Percentiles rank a stretch among this genome's conserved stretches.
phyloP scores from a whole-genome alignment of 2,113 vertebrate genomes.

The Malurus melanocephalus region DNA sequence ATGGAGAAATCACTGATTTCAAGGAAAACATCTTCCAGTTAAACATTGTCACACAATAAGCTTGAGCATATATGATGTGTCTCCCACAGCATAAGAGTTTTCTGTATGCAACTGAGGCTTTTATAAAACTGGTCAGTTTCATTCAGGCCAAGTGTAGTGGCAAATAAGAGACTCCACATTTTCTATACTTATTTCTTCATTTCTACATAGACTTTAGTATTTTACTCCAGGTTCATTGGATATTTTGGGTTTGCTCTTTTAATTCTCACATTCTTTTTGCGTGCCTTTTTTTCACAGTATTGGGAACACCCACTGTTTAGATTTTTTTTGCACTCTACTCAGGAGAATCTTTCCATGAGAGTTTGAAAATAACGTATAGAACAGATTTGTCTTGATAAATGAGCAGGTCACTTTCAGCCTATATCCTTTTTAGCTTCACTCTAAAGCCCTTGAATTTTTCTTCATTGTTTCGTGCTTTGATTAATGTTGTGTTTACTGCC shows the following conservation, averaged over 20 bases:
- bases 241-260: not conserved
- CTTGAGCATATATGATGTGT: not conserved
- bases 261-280: not conserved
- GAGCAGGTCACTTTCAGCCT: not conserved
- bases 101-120: not conserved
- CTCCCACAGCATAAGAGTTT: not conserved
- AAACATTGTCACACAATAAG: not conserved
- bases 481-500: not conserved
- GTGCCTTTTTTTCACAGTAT: rapidly evolving
- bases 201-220: not conserved
- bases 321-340: not conserved
- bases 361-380: not conserved
- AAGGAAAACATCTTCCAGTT: not conserved
- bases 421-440: not conserved
- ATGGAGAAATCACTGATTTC: not conserved
- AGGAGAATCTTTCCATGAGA: not conserved
- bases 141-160: not conserved
- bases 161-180: not conserved
- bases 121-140: not conserved
- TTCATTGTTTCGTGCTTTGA: not conserved
- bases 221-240: not conserved
- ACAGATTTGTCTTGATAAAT: not conserved
- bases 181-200: not conserved
- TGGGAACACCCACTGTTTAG: not conserved
- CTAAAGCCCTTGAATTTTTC: not conserved